Evolutionary conservation across 1,140 invertebrate species (phyloP).

Genomic region (Lanistes nyassanus): DNA sequence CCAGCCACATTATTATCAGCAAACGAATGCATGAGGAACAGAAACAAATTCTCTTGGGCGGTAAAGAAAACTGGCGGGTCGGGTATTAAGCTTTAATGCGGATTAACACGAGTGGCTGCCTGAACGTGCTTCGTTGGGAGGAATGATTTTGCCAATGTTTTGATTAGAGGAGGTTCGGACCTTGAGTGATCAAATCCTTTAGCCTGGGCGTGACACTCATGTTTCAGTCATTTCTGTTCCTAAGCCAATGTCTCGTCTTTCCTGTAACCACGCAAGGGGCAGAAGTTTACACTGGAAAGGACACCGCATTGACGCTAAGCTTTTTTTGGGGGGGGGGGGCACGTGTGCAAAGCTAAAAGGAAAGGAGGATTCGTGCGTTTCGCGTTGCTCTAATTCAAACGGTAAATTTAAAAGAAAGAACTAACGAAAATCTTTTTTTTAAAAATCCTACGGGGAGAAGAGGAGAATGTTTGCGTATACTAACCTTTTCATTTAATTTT

Average conservation of each 20-base stretch:
- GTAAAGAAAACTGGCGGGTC: background rate
- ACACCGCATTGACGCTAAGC: background rate
- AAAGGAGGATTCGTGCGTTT: too few relatives aligned
- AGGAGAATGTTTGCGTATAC: too few relatives aligned
- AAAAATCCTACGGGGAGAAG: too few relatives aligned
- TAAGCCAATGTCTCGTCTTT: background rate
- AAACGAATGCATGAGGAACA: constrained; percentile 7
- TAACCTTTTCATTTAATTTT: too few relatives aligned
- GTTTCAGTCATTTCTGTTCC: too few relatives aligned
- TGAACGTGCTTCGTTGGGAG: background rate
- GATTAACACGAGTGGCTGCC: constrained; percentile 11
- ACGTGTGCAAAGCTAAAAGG: background rate
- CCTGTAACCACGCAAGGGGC: background rate
- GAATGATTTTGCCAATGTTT: background rate
- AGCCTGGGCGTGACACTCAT: constrained; percentile 7
- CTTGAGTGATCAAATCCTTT: background rate
- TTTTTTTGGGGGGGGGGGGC: too few relatives aligned
- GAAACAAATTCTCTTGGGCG: constrained; percentile 2
- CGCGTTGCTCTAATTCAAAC: too few relatives aligned
- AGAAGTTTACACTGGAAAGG: background rate
- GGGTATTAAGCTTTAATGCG: constrained; percentile 22
- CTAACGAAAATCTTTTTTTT: too few relatives aligned
- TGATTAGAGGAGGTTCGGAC: constrained; percentile 4
- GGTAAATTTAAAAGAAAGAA: too few relatives aligned
- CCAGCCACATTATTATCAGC: background rate